Evolutionary conservation across 2,888 invertebrate genomes (phyloP).

Genomic region (Drosophila histrio): DNA sequence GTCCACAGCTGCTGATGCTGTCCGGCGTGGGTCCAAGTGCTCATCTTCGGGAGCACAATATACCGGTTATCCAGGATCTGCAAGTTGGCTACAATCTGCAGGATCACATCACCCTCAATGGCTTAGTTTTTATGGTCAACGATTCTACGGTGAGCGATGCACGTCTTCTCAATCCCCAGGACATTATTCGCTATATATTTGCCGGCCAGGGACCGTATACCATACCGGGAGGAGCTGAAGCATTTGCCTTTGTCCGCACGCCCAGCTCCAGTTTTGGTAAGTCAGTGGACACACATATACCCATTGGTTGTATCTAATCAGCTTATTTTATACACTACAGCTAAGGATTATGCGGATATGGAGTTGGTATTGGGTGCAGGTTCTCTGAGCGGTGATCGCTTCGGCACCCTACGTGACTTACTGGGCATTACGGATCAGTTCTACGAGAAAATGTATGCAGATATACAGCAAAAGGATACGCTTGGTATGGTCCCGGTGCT

Average conservation of each 20-base stretch:
- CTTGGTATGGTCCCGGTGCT: slow-evolving; percentile 91
- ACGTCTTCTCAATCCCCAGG: slow-evolving; percentile 85
- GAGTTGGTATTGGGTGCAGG: slow-evolving; percentile 92
- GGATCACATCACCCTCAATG: slow-evolving; percentile 91
- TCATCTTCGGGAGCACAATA: slow-evolving; percentile 86
- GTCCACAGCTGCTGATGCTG: slow-evolving; percentile 93
- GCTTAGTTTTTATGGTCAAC: slow-evolving; percentile 90
- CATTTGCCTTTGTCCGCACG: slow-evolving; percentile 90
- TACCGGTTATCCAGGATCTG: slow-evolving; percentile 88
- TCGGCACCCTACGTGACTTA: slow-evolving; percentile 88
- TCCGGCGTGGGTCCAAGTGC: slow-evolving; percentile 91
- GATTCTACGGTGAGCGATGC: slow-evolving; percentile 88
- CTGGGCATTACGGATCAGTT: slow-evolving; percentile 86
- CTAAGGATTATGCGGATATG: slow-evolving; percentile 88
- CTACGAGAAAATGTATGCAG: slow-evolving; percentile 83
- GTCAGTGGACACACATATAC: neutral
- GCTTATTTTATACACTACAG: slow-evolving; percentile 32
- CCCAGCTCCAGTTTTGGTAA: slow-evolving; percentile 85
- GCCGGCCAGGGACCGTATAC: slow-evolving; percentile 89
- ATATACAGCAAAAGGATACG: slow-evolving; percentile 83
- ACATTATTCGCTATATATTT: slow-evolving; percentile 87
- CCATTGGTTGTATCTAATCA: neutral
- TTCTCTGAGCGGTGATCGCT: slow-evolving; percentile 89
- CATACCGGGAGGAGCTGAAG: slow-evolving; percentile 91
- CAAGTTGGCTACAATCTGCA: slow-evolving; percentile 93